Evolutionary conservation across 2,113 vertebrate genomes (phyloP).

Genomic region (Camelus dromedarius): DNA sequence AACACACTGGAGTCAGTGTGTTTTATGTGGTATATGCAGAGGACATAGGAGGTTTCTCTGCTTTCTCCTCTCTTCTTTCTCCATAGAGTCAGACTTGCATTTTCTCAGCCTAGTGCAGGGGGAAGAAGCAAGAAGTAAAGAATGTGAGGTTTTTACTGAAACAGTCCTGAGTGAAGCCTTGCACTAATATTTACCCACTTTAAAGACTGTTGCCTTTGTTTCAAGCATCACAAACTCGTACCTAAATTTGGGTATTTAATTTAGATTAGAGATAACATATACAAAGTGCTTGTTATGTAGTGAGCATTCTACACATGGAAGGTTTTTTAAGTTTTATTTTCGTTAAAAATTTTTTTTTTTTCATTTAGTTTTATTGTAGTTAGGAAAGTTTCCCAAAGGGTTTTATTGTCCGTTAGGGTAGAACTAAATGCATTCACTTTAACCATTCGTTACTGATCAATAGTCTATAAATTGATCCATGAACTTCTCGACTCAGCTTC

Average conservation of each 20-base stretch:
- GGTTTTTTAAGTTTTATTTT: not conserved
- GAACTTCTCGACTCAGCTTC: not conserved
- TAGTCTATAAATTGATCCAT: not conserved
- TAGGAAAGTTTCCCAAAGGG: not conserved
- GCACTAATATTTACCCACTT: not conserved
- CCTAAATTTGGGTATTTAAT: not conserved
- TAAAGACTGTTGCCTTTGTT: not conserved
- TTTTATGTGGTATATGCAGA: not conserved
- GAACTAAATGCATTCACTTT: not conserved
- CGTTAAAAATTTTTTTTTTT: not conserved
- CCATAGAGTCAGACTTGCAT: not conserved
- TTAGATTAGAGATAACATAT: not conserved
- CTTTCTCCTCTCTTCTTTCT: not conserved
- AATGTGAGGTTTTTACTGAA: not conserved
- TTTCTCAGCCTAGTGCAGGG: not conserved
- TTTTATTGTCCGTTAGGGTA: not conserved
- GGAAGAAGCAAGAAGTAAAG: not conserved
- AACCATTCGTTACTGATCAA: not conserved
- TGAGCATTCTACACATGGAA: not conserved
- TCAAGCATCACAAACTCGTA: not conserved
- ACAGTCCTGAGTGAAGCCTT: not conserved
- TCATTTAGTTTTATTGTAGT: not conserved
- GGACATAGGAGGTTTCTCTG: not conserved
- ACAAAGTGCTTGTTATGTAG: not conserved
- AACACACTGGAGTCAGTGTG: not conserved